These are phyloP conservation scores for Genyomyrus donnyi DNA, from an alignment of 2,113 vertebrate species.

Conservation along the genomic window DNA sequence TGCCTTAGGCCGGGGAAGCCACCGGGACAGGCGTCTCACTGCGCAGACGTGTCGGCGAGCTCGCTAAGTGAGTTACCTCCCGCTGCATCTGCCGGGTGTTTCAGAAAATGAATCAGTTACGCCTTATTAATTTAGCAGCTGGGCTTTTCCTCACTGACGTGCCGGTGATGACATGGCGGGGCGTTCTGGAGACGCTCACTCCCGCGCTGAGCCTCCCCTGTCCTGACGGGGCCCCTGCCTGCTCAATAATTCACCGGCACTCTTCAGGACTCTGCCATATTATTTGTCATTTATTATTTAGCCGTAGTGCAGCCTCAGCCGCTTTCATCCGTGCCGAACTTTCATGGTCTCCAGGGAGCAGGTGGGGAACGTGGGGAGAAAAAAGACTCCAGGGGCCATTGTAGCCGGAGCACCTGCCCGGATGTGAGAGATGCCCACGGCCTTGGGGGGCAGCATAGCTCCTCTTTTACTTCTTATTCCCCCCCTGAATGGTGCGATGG, in stretches of 20 bases:
- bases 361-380: not conserved
- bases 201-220: not conserved
- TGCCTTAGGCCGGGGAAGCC: not conserved
- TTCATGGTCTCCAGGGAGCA: not conserved
- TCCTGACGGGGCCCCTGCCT: not conserved
- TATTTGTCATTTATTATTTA: conserved; percentile 13
- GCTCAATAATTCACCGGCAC: not conserved
- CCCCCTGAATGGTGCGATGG: not conserved
- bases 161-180: not conserved
- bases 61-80: not conserved
- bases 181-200: not conserved
- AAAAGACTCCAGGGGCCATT: not conserved
- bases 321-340: not conserved
- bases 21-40: not conserved
- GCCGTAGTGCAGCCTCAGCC: not conserved
- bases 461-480: not conserved
- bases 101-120: not conserved
- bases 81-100: not conserved
- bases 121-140: not conserved
- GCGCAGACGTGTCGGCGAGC: not conserved
- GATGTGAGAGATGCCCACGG: not conserved
- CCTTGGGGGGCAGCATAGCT: not conserved
- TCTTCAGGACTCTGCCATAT: not conserved
- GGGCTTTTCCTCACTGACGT: not conserved
- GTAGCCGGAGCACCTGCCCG: not conserved